Evolutionary conservation across 2,888 invertebrate genomes (phyloP), one percentile per base, ranked within the genome.

Genomic region (Pollenia griseotomentosa): DNA sequence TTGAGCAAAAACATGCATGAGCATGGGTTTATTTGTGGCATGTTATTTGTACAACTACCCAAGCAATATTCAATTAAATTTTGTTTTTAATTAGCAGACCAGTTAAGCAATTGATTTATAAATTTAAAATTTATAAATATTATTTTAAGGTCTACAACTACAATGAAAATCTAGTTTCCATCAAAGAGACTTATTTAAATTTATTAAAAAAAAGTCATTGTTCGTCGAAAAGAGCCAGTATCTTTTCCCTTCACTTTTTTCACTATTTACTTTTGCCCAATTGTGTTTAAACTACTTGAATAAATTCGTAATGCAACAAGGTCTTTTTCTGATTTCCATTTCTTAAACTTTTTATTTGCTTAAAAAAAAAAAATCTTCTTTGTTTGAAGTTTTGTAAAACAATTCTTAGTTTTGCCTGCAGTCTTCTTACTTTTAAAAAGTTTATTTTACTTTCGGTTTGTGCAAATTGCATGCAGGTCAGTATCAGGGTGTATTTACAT

Each of bases 391-490:
- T 61, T 33, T 23, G 5, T 40, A 42, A 70, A 80, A 74, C 33
- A 57, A 73, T 66, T 70, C 59, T 68, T 63, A n/a, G 66, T 66
- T 46, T 33, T 55, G 19, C 46, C 51, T 77, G 61, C 16, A 71
- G 40, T 61, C 53, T 66, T 78, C 44, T 73, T 53, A 44, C 19
- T 71, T 51, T 55, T 3, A 6, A 14, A 65, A 57, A 81, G 55
- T 77, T 61, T 66, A 12, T 71, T 81, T 61, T 48, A 68, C 63
- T 63, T 77, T 71, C 66, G 53, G 33, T 78, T 78, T 73, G 71
- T 73, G 73, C 61, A 82, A 86, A 78, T 78, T 86, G 74, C 68
- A 83, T 86, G 86, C 86, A 68, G 86, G 86, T 79, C 78, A 82
- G 59, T 83, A 66, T 55, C 68, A 71, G 53, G 48, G 59, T 66